Conservation (phyloP, 2,888 invertebrate species). For the Mythimna vitellina region DNA sequence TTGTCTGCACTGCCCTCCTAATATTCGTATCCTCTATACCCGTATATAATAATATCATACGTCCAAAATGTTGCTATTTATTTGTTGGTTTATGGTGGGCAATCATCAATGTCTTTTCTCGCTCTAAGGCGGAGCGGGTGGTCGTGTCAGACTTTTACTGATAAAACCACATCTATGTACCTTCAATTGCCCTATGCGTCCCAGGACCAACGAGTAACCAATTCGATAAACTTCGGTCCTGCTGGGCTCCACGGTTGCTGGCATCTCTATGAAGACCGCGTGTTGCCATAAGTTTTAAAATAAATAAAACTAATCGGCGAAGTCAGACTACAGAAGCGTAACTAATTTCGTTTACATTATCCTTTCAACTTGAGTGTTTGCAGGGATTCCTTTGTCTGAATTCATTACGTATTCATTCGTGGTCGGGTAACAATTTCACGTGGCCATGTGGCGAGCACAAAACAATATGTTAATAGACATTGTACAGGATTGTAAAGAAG, state of each 20-base stretch:
- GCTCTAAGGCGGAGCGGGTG: too few relatives aligned
- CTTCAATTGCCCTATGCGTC: too few relatives aligned
- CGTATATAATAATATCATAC: neutral
- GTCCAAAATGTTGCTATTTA: neutral
- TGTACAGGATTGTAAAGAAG: neutral
- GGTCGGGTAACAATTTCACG: neutral
- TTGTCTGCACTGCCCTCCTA: too few relatives aligned
- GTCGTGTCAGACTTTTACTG: too few relatives aligned
- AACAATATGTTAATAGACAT: slow-evolving; percentile 4
- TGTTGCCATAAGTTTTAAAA: neutral
- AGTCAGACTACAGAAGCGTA: slow-evolving; percentile 9
- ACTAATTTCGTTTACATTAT: slow-evolving; percentile 27
- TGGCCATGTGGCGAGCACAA: slow-evolving; percentile 13
- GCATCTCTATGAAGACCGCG: neutral
- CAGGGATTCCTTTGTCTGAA: slow-evolving; percentile 21
- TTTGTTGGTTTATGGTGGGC: too few relatives aligned
- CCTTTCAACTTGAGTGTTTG: slow-evolving; percentile 2
- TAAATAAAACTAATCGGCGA: neutral
- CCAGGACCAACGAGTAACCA: too few relatives aligned
- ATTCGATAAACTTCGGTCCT: too few relatives aligned
- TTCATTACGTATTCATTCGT: slow-evolving; percentile 19
- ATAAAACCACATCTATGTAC: too few relatives aligned
- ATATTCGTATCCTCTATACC: too few relatives aligned
- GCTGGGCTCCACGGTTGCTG: too few relatives aligned
- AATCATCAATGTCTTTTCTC: too few relatives aligned